Conservation (phyloP, 1,140 invertebrate genomes). For the Pomacea maculata region DNA sequence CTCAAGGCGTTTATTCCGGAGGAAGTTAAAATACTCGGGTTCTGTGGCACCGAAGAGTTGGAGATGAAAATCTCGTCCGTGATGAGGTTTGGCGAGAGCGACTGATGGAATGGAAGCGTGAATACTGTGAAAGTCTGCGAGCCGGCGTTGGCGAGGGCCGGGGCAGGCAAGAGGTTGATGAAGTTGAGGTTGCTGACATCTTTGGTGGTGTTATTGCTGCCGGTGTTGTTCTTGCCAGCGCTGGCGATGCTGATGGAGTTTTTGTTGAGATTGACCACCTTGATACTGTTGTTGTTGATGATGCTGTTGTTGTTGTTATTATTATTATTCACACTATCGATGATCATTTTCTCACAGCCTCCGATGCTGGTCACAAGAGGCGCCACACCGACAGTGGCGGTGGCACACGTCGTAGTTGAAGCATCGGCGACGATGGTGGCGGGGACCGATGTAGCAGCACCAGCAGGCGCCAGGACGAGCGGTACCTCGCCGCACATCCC, state of each 20-base stretch:
- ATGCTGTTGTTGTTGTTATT: constrained; percentile 18
- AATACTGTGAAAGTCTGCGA: constrained; percentile 11
- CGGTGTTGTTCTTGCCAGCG: background rate
- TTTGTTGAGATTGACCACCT: constrained; percentile 10
- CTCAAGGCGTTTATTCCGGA: background rate
- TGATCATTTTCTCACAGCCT: background rate
- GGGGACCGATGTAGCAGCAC: background rate
- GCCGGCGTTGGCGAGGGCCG: background rate
- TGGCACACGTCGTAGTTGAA: no score
- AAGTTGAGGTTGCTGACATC: background rate
- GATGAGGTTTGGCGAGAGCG: background rate
- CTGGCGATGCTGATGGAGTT: background rate
- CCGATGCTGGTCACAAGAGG: no score
- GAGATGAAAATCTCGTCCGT: constrained; percentile 17
- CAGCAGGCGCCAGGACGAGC: background rate
- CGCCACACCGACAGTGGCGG: background rate
- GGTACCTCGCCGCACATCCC: background rate
- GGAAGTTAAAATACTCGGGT: background rate
- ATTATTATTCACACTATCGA: background rate
- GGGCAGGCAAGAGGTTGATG: background rate
- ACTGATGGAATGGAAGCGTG: constrained; percentile 10
- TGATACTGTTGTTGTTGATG: constrained; percentile 23
- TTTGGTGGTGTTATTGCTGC: background rate
- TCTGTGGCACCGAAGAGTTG: background rate
- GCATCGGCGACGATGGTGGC: background rate